Base-by-base conservation (phyloP, 2,113 vertebrate species). In the Stegostoma tigrinum region DNA sequence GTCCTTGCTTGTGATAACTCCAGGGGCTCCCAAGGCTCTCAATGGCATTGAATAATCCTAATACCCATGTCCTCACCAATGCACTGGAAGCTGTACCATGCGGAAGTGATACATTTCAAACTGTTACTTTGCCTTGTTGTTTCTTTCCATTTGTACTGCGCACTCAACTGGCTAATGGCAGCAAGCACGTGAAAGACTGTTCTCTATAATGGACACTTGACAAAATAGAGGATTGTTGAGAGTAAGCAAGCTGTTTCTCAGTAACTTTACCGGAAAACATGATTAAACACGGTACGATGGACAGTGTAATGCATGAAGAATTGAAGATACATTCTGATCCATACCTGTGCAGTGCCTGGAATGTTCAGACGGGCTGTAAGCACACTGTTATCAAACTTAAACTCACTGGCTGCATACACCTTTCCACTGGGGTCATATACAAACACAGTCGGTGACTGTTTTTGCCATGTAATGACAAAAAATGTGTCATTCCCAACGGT, bases 401-500 rank as follows among this genome's bases (percentile, higher is more conserved):
- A 97, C 80, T 97, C 30, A 78, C 38, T 15, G 19, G 70, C 96
- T 72, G 52, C 14, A 61, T 97, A 97, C 67, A 66, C 96, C 95
- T 78, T 96, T 95, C 97, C 97, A 86, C 6, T 96, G 27, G 98
- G 97, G 94, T 97, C 97, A 75, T 48, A 8, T 42, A 98, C 72
- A 8, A 48, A 30, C 68, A 97, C 96, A 10, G 85, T 85, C 10
- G 97, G 97, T 23, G 95, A 67, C 14, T 85, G 10, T 0, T 0
- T 96, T 55, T 64, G 52, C 97, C 97, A 98, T 0, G 95, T 97
- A 45, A 97, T 95, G 27, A 97, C 96, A 95, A 98, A 97, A 34
- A 95, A 10, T 0, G 98, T 98, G 45, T 97, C 96, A 10, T 97
- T 98, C 75, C 98, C 97, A 96, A 98, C 95, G 5, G 96, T 91